A percentile compares a stretch with the other conserved stretches of the same genome.
Conservation (phyloP, 1,140 invertebrate genomes). For the Eurosta solidaginis region DNA sequence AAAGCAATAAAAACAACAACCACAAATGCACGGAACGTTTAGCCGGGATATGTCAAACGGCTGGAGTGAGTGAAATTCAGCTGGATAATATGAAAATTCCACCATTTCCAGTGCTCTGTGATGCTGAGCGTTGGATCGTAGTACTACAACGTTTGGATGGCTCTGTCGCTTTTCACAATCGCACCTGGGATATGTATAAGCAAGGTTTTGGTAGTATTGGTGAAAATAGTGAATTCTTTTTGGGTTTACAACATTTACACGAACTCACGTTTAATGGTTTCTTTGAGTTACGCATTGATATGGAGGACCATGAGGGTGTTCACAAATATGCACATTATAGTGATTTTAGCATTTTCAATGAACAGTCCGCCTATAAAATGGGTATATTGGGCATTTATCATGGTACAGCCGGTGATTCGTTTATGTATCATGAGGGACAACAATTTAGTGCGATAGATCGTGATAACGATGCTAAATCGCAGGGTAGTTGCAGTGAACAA, state of each 20-base stretch:
- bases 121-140: slow-evolving; percentile 46
- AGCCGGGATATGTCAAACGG: slow-evolving; percentile 36
- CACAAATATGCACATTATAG: slow-evolving; percentile 45
- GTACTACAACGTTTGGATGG: slow-evolving; percentile 42
- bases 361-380: slow-evolving; percentile 44
- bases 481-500: slow-evolving; percentile 40
- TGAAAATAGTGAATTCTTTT: slow-evolving; percentile 41
- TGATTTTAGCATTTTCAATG: slow-evolving; percentile 45
- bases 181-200: slow-evolving; percentile 46
- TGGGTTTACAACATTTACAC: slow-evolving; percentile 45
- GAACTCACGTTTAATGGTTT: slow-evolving; percentile 41
- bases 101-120: slow-evolving; percentile 46
- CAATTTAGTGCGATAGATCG: slow-evolving; percentile 48
- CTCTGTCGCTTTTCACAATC: slow-evolving; percentile 43
- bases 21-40: slow-evolving; percentile 37
- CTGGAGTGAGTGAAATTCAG: slow-evolving; percentile 43
- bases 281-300: slow-evolving; percentile 41
- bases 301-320: slow-evolving; percentile 44
- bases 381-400: slow-evolving; percentile 43
- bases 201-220: slow-evolving; percentile 40
- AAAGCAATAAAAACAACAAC: background rate
- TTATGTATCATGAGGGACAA: slow-evolving; percentile 43
- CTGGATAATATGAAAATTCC: slow-evolving; percentile 27
- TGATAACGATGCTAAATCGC: slow-evolving; percentile 43
- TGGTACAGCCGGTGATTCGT: slow-evolving; percentile 45